Evolutionary conservation across 2,797 vertebrate genomes (phyloP).

Genomic region (Cygnus olor): DNA sequence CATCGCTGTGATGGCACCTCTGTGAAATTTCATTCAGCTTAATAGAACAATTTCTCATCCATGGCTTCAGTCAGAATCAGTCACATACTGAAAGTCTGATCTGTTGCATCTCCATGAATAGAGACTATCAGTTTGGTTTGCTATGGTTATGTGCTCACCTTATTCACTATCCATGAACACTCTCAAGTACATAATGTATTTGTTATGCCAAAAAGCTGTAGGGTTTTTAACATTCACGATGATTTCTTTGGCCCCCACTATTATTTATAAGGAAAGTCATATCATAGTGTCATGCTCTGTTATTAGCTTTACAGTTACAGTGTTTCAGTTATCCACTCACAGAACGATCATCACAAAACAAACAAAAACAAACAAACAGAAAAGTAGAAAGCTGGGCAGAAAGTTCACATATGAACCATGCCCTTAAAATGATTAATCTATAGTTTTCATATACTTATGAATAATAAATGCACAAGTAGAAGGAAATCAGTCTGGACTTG

Average conservation of each 20-base stretch:
- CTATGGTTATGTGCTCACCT: neutral
- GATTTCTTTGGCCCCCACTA: neutral
- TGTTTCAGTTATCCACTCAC: neutral
- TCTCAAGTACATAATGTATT: neutral
- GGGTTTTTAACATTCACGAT: neutral
- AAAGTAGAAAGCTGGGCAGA: neutral
- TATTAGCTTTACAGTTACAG: neutral
- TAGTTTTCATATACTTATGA: slow-evolving; percentile 7
- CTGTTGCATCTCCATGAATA: neutral
- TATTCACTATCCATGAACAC: neutral
- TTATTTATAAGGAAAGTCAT: slow-evolving; percentile 9
- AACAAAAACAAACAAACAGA: neutral
- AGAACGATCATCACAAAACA: neutral
- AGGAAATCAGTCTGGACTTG: neutral
- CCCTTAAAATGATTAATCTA: neutral
- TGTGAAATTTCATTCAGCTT: slow-evolving; percentile 3
- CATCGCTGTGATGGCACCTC: neutral
- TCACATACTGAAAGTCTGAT: neutral
- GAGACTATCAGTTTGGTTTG: neutral
- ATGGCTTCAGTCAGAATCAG: neutral
- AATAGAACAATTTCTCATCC: neutral
- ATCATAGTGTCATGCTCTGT: neutral
- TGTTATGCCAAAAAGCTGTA: neutral
- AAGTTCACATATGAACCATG: neutral
- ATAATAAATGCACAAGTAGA: neutral